Conservation (phyloP, 2,888 invertebrate species). For the Antheraea yamamai region DNA sequence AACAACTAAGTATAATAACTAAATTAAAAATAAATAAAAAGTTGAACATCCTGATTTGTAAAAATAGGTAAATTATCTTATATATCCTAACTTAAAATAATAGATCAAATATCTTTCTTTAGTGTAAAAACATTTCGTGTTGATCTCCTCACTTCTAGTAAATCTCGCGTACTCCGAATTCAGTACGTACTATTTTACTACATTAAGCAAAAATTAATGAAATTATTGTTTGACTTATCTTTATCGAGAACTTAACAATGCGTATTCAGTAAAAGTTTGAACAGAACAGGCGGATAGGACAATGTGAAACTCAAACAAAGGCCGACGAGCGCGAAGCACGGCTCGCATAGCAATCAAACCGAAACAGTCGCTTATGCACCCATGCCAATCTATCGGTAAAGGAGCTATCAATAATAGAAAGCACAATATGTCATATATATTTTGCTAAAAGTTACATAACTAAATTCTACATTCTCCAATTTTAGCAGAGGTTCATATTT, state of each 20-base stretch:
- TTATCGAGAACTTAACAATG: conserved; percentile 28
- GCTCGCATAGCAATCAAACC: conserved; percentile 72
- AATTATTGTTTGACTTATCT: conserved; percentile 15
- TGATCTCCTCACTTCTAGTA: no score
- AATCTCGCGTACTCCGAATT: no score
- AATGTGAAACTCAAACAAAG: conserved; percentile 71
- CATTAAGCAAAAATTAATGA: no score
- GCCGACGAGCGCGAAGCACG: conserved; percentile 53
- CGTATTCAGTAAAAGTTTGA: conserved; percentile 56
- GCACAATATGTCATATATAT: background rate
- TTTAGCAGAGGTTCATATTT: background rate
- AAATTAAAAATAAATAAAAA: no score
- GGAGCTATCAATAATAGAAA: conserved; percentile 16
- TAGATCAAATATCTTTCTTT: no score
- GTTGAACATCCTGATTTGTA: no score
- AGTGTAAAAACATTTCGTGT: no score
- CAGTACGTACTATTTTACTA: no score
- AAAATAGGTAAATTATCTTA: no score
- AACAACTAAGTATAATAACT: no score
- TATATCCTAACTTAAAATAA: no score
- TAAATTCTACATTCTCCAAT: background rate
- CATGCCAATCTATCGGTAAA: conserved; percentile 21
- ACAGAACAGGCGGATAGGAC: conserved; percentile 61
- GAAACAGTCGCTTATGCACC: conserved; percentile 34
- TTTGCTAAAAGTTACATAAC: background rate